A percentile compares a stretch with the other conserved stretches of the same genome.
phyloP scores from a whole-genome alignment of 2,113 vertebrate genomes.

The Caranx melampygus region DNA sequence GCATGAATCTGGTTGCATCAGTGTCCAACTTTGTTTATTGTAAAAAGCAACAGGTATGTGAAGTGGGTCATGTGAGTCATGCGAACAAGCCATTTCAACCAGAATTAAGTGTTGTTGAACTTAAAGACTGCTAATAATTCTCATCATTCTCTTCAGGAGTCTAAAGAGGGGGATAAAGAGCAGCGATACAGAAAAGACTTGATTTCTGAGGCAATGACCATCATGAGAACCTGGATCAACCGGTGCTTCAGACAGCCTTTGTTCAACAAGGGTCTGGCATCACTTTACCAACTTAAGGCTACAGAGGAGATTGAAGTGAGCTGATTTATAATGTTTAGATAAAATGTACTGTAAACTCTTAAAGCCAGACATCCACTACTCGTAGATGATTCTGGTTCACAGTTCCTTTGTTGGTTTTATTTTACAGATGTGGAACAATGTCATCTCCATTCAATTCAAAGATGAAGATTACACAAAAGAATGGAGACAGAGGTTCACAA shows the following conservation, averaged over 20 bases:
- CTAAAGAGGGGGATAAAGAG: slow-evolving; percentile 1
- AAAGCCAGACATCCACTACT: background rate
- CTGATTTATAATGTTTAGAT: background rate
- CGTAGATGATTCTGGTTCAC: background rate
- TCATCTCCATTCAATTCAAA: slow-evolving; percentile 85
- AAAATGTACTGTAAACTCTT: background rate
- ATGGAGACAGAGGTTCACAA: slow-evolving; percentile 85
- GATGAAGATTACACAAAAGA: slow-evolving; percentile 65
- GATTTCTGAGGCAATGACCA: slow-evolving; percentile 29
- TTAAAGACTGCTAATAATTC: background rate
- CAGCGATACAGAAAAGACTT: background rate
- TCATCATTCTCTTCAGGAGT: slow-evolving; percentile 31
- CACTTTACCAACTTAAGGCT: background rate
- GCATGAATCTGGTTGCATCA: slow-evolving; percentile 74
- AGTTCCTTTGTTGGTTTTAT: background rate
- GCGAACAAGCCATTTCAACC: background rate
- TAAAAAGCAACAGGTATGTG: slow-evolving; percentile 53
- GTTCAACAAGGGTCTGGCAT: background rate
- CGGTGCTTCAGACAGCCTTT: slow-evolving; percentile 49
- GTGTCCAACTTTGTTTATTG: slow-evolving; percentile 63
- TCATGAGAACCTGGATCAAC: slow-evolving; percentile 75
- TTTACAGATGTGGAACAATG: slow-evolving; percentile 86
- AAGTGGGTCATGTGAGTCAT: background rate
- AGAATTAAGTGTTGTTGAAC: background rate
- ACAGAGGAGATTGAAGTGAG: slow-evolving; percentile 76